Percentiles rank a stretch among this genome's conserved stretches.
Conservation (phyloP, 2,888 invertebrate species). For the Chironomus riparius region DNA sequence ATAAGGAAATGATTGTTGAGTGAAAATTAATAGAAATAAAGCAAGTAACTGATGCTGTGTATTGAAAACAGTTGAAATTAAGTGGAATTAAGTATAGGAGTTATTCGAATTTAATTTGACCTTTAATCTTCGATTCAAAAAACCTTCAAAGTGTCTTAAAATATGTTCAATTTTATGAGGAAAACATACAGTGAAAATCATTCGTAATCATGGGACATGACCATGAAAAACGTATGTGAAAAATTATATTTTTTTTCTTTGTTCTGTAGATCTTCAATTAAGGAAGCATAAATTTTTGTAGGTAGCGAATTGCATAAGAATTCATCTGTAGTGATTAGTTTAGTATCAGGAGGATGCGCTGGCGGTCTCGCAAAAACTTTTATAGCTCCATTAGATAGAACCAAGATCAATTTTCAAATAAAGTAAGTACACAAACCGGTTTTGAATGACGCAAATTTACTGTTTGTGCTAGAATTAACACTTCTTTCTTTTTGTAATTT, state of each 20-base stretch:
- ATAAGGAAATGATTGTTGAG: neutral
- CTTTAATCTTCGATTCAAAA: slow-evolving; percentile 7
- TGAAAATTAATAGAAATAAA: neutral
- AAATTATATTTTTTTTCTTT: neutral
- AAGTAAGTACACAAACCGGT: slow-evolving; percentile 43
- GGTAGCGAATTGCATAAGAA: slow-evolving; percentile 6
- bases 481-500: neutral
- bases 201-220: neutral
- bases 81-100: neutral
- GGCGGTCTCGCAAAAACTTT: slow-evolving; percentile 92
- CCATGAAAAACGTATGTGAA: neutral
- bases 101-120: slow-evolving; percentile 4
- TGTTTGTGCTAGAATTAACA: neutral
- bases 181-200: neutral
- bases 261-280: neutral
- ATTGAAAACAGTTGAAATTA: neutral
- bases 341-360: slow-evolving; percentile 85
- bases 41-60: neutral
- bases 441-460: neutral
- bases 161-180: neutral
- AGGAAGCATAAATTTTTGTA: neutral
- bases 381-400: slow-evolving; percentile 94
- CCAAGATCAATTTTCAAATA: slow-evolving; percentile 97
- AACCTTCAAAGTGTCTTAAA: neutral
- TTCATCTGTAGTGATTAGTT: slow-evolving; percentile 57